Base-by-base conservation (phyloP, 2,797 vertebrate genomes). In the Acomys russatus region DNA sequence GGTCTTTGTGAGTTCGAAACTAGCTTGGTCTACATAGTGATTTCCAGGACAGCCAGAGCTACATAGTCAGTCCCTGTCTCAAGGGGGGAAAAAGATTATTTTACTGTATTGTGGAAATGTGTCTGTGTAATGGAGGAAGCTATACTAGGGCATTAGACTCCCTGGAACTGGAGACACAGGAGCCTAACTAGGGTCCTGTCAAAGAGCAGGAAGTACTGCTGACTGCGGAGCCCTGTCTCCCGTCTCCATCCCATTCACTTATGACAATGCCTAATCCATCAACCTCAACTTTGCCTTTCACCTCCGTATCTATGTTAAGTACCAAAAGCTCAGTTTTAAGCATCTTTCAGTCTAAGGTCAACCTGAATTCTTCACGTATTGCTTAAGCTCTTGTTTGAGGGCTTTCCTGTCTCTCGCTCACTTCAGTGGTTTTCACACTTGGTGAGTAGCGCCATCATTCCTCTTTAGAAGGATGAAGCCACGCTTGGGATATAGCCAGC, bases 391-490 rank as follows among this genome's bases (percentile, higher is more conserved):
- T 73, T 87, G 74, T 44, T 74, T 94, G 1, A 83, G 12, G 30
- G 11, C 18, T 51, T 70, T 73, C 18, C 28, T 68, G 35, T 76
- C 56, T 95, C 71, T 78, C 91, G 25, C 77, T 79, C 86, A 88
- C 17, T 17, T 64, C 44, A 23, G 7, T 6, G 64, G 25, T 51
- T 70, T 74, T 83, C 49, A 33, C 59, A 54, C 66, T 63, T 79
- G 78, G 38, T 56, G 23, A 73, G 25, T 1, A 25, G 49, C 54
- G 35, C 35, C 28, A 79, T 7, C 14, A 89, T 2, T 30, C n/a
- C 79, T 89, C 61, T 85, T 92, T n/a, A 90, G 73, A 96, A 96
- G 93, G 54, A 79, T 30, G 28, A 49, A 49, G 44, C 64, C 33
- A 28, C 5, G 83, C 20, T 33, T 68, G 0, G 6, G 44, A 4